Base-by-base conservation (phyloP, 2,797 vertebrate species). In the Danio kyathit region DNA sequence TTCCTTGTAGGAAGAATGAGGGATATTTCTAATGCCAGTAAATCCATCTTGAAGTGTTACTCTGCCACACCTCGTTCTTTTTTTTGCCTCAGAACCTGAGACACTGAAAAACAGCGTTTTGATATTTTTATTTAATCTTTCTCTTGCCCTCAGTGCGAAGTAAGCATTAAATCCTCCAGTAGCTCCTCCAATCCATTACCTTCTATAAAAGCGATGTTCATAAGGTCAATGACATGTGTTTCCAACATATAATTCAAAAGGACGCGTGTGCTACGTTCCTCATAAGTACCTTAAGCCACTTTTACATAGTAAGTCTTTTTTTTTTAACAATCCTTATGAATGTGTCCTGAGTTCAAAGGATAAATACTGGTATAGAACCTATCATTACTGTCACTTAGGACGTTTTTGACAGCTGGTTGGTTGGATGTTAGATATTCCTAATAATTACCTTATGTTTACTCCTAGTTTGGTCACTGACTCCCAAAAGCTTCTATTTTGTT, bases 1-100 rank as follows among this genome's bases (percentile, higher is more conserved):
- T 60, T 49, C 44, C 54, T 69, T 51, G 64, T 57, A 41, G 65
- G n/a, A 60, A 69, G 54, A 43, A 41, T 66, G 16, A 17, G 29
- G 14, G 44, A 70, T 61, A 17, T 19, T 79, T 79, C n/a, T 71
- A 70, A 71, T 60, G 56, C 46, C 44, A 61, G 8, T 61, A 61
- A 79, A 63, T 79, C 38, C 48, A 52, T 63, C 17, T 71, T 51
- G 14, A 38, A 71, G 57, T 63, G 44, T 71, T 71, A 63, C 2
- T 3, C 38, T 71, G 17, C 8, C 65, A 79, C 57, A 71, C 1
- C 44, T 51, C 29, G 29, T 29, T 29, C 29, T 29, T 29, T 29
- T 29, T 29, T 29, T 59, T 61, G 7, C 16, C 46, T 40, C 19
- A 48, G 49, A 70, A 61, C 19, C 16, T 61, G n/a, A 66, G 49